These are phyloP conservation scores for Austrofundulus limnaeus DNA, from an alignment of 2,113 vertebrate species.

Conservation along the genomic window DNA sequence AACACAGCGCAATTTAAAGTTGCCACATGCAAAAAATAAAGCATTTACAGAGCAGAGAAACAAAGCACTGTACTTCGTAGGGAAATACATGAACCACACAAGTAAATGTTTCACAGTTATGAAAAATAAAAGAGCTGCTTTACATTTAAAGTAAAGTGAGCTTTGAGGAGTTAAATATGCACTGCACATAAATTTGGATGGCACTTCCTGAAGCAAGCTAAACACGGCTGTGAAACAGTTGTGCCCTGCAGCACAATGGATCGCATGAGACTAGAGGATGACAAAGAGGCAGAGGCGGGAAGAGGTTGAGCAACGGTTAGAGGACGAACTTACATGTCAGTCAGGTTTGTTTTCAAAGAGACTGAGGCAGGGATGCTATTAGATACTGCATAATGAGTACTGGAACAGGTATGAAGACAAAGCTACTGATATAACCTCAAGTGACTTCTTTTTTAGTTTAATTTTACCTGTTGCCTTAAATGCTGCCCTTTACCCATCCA, in stretches of 20 bases:
- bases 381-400: not conserved
- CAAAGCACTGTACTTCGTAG: not conserved
- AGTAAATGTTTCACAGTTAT: slow-evolving; percentile 13
- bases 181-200: not conserved
- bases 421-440: slow-evolving; percentile 1
- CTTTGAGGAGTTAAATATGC: slow-evolving; percentile 18
- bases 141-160: not conserved
- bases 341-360: slow-evolving; percentile 64
- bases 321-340: slow-evolving; percentile 48
- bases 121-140: not conserved
- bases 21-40: not conserved
- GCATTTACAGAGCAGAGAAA: too few species aligned
- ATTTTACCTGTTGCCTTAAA: not conserved
- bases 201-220: slow-evolving; percentile 15
- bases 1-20: not conserved
- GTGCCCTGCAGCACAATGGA: slow-evolving; percentile 48
- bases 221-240: slow-evolving; percentile 37
- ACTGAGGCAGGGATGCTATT: slow-evolving; percentile 37
- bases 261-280: slow-evolving; percentile 25
- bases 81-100: slow-evolving; percentile 11
- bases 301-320: slow-evolving; percentile 55
- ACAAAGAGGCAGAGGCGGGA: slow-evolving; percentile 35
- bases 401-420: slow-evolving; percentile 25
- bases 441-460: not conserved
- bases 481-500: not conserved